These are phyloP conservation scores for Euleptes europaea DNA, from an alignment of 2,113 vertebrate species.

Conservation along the genomic window DNA sequence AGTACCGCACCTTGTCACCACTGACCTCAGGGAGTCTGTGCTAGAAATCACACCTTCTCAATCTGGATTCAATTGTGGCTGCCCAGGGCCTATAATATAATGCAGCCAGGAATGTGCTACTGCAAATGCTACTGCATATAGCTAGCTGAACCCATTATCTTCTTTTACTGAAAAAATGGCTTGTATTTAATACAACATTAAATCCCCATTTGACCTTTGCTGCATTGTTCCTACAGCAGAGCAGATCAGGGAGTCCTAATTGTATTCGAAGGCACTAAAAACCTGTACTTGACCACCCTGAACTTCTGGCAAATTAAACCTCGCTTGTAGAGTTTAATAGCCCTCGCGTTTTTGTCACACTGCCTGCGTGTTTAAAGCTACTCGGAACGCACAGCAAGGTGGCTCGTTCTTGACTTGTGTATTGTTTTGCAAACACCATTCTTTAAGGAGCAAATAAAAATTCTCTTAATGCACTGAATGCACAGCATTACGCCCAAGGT, in stretches of 20 bases:
- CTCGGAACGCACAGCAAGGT: background rate
- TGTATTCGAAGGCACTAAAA: rapidly evolving
- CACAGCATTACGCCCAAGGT: background rate
- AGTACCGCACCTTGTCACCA: no score
- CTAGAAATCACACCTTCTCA: background rate
- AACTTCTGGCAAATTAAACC: background rate
- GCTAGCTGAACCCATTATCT: background rate
- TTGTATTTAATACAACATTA: background rate
- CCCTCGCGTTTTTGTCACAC: rapidly evolving
- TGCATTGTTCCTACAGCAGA: background rate
- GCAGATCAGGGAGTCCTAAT: background rate
- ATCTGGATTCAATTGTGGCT: background rate
- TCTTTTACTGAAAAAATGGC: background rate
- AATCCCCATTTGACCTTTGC: background rate
- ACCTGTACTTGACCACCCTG: background rate
- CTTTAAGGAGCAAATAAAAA: background rate
- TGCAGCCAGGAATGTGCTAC: no score
- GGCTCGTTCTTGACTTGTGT: background rate
- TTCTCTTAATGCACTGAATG: background rate
- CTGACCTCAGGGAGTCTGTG: background rate
- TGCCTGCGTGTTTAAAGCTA: background rate
- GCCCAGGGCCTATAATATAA: background rate
- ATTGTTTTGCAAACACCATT: background rate
- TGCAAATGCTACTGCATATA: background rate
- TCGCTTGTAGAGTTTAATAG: background rate